Evolutionary conservation across 1,140 invertebrate species (phyloP), one percentile per base, ranked within the genome.

Genomic region (Oncopeltus fasciatus): DNA sequence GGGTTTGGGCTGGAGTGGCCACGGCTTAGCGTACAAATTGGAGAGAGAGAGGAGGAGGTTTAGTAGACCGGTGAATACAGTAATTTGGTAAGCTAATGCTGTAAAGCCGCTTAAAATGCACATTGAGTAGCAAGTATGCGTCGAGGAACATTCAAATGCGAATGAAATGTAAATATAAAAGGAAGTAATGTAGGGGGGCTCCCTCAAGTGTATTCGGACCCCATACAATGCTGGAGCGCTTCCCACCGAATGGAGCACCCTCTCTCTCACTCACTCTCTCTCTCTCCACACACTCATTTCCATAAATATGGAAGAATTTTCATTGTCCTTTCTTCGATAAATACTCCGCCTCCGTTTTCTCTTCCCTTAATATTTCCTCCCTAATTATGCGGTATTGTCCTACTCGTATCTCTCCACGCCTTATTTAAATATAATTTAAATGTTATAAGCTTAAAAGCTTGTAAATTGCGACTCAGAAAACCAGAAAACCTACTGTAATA

Each of bases 41-140:
- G 49, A 24, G 26, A 53, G 49, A 26, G 49, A 24, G 26, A 24
- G 49, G 26, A 57, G 33, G 20, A 29, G 60, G 49, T 56, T 62
- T 57, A 62, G 60, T 62, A 44, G 33, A 62, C 51, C 57, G 60
- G 49, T 62, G 51, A 62, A 44, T 62, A 62, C 60, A 62, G 49
- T 62, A 62, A 62, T 62, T 62, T 62, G 60, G 60, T 62, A 62
- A 62, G 60, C 60, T 62, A 62, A 62, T 62, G 60, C 51, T 56
- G 43, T 47, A 51, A 51, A 27, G 38, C 59, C 51, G 51, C 51
- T 62, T 62, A 62, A 62, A 62, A 62, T 62, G 60, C 62, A 63
- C 56, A 63, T 63, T 63, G 44, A 29, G 33, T 44, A 24, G 20
- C 31, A 59, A 59, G 56, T 51, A 59, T 51, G 62, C 57, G 56